Conservation (phyloP, 2,888 invertebrate genomes). For the Cephus sareptanus region DNA sequence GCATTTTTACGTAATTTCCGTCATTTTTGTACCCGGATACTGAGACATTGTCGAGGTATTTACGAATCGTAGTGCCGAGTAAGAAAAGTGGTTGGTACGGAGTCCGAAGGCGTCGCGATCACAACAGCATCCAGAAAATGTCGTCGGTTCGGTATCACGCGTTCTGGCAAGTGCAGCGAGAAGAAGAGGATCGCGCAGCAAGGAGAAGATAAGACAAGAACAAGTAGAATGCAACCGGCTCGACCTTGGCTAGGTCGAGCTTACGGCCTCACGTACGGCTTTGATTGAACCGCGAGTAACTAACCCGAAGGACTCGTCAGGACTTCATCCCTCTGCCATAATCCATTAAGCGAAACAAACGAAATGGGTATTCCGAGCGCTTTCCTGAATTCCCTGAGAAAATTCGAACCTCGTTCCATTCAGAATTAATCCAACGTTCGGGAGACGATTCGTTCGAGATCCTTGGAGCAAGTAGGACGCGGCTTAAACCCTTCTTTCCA, state of each 20-base stretch:
- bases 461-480: slow-evolving; percentile 50
- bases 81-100: not conserved
- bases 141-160: slow-evolving; percentile 50
- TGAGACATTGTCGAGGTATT: not conserved
- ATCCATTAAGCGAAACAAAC: not conserved
- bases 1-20: not conserved
- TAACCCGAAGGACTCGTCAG: not conserved
- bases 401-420: slow-evolving; percentile 32
- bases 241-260: slow-evolving; percentile 65
- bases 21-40: not conserved
- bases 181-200: slow-evolving; percentile 17
- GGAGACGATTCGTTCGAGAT: slow-evolving; percentile 51
- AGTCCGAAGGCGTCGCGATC: not conserved
- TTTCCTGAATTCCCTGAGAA: not conserved
- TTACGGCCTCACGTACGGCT: slow-evolving; percentile 51
- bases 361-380: not conserved
- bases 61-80: not conserved
- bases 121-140: slow-evolving; percentile 52
- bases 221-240: slow-evolving; percentile 60
- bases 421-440: slow-evolving; percentile 49
- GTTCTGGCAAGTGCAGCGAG: slow-evolving; percentile 2
- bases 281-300: slow-evolving; percentile 52
- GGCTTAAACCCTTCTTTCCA: slow-evolving; percentile 59
- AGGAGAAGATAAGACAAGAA: slow-evolving; percentile 57
- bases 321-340: not conserved